A percentile compares a stretch with the other conserved stretches of the same genome.
Evolutionary conservation across 2,113 vertebrate genomes (phyloP).

Genomic region (Loxodonta africana): DNA sequence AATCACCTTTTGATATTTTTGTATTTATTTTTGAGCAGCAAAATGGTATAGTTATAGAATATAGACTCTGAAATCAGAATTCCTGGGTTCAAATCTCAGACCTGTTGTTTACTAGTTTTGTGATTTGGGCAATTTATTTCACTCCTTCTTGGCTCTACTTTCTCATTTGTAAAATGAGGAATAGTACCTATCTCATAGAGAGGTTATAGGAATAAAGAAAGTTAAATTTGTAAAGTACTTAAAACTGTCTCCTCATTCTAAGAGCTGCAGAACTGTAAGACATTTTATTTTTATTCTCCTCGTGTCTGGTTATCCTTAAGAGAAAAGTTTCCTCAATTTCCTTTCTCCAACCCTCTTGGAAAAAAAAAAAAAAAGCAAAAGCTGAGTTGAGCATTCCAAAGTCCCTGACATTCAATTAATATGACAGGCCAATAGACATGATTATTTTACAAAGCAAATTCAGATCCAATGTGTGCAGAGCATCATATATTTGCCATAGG

Average conservation of each 20-base stretch:
- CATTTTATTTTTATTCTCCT: slow-evolving; percentile 1
- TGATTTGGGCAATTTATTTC: not conserved
- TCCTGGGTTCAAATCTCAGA: not conserved
- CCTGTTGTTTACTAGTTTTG: not conserved
- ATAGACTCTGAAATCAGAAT: not conserved
- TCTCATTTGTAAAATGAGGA: not conserved
- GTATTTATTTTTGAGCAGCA: not conserved
- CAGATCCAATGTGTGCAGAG: rapidly evolving
- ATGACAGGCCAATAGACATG: not conserved
- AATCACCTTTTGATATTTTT: not conserved
- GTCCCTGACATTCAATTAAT: not conserved
- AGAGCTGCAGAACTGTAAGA: not conserved
- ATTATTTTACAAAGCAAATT: slow-evolving; percentile 8
- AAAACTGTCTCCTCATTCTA: not conserved
- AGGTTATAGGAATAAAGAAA: not conserved
- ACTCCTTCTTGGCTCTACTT: not conserved
- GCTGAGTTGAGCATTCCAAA: not conserved
- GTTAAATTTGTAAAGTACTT: not conserved
- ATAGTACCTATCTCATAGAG: not conserved
- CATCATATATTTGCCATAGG: not conserved
- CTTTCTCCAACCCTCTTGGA: not conserved
- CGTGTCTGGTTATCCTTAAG: not conserved
- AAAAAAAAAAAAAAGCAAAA: not conserved
- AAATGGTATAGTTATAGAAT: not conserved
- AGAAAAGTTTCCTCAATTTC: not conserved